Percentiles rank a stretch among this genome's conserved stretches.
phyloP scores from a whole-genome alignment of 2,888 invertebrate genomes.

The Meteorus colon region DNA sequence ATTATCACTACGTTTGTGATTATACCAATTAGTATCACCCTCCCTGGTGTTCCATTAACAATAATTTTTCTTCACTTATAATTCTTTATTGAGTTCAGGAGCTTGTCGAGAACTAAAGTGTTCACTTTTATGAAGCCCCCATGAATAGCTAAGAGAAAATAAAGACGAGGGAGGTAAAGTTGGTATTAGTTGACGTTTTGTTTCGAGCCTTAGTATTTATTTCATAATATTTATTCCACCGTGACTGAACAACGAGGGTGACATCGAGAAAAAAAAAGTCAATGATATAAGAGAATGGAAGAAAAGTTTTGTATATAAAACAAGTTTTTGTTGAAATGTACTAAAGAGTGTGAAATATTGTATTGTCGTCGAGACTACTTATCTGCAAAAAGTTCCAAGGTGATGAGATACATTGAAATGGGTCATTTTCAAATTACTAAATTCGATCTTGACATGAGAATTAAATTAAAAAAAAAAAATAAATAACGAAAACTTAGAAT shows the following conservation, averaged over 20 bases:
- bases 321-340: too few relatives aligned
- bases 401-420: too few relatives aligned
- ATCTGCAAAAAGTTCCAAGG: too few relatives aligned
- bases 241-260: constrained; percentile 41
- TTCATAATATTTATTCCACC: constrained; percentile 59
- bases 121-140: not conserved
- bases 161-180: constrained; percentile 7
- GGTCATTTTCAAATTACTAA: too few relatives aligned
- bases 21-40: not conserved
- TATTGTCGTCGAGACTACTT: too few relatives aligned
- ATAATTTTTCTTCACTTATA: not conserved
- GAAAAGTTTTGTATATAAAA: too few relatives aligned
- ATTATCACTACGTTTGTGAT: not conserved
- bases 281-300: too few relatives aligned
- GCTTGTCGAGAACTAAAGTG: not conserved
- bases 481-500: too few relatives aligned
- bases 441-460: too few relatives aligned
- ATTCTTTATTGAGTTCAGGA: not conserved
- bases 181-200: constrained; percentile 16
- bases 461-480: too few relatives aligned
- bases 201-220: constrained; percentile 54
- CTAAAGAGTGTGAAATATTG: too few relatives aligned
- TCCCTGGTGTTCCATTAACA: not conserved
- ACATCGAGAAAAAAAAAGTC: constrained; percentile 29
- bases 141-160: constrained; percentile 19